Base-by-base conservation (phyloP, 2,797 vertebrate genomes). In the Dicrostonyx torquatus region DNA sequence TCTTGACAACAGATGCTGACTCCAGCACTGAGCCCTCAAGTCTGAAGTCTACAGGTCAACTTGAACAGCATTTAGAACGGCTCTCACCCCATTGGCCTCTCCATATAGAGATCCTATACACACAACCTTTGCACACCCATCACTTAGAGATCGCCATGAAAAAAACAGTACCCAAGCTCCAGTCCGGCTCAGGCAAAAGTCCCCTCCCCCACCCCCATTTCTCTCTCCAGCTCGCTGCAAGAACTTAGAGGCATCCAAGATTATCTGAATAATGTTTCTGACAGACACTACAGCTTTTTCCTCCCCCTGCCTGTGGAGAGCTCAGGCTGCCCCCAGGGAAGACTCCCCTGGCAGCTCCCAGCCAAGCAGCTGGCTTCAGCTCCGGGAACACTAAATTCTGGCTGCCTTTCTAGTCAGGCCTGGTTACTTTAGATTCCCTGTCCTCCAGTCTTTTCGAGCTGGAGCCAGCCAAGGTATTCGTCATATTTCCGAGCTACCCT, bases 321-420 rank as follows among this genome's bases (percentile, higher is more conserved):
- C 97, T 77, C 97, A 96, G 95, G 94, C 96, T 97, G 97, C 97
- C 98, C 98, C 97, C 95, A 0, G 97, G 97, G 98, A 98, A 97
- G 97, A 95, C 93, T 97, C 97, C 96, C 97, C 97, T 98, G 98
- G 98, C 98, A 98, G 98, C 97, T 95, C 96, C 89, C 0, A 93
- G 97, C 98, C 96, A 96, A 97, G 96, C 97, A 94, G 97, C 95
- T 95, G 97, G 97, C 98, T 97, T 97, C 80, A 15, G 89, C 97
- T 98, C 98, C 98, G 98, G 98, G 98, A 98, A 98, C 97, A 97
- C 97, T 98, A 97, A 97, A 98, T 98, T 97, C 98, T 97, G 98
- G 97, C 97, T 95, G 96, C 94, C 24, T 97, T 97, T 97, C 95
- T 95, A 97, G 98, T 98, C 98, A 97, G 97, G 97, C 96, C 97